These are phyloP conservation scores for Lepidurus couesii DNA, from an alignment of 1,140 invertebrate species.

Conservation along the genomic window DNA sequence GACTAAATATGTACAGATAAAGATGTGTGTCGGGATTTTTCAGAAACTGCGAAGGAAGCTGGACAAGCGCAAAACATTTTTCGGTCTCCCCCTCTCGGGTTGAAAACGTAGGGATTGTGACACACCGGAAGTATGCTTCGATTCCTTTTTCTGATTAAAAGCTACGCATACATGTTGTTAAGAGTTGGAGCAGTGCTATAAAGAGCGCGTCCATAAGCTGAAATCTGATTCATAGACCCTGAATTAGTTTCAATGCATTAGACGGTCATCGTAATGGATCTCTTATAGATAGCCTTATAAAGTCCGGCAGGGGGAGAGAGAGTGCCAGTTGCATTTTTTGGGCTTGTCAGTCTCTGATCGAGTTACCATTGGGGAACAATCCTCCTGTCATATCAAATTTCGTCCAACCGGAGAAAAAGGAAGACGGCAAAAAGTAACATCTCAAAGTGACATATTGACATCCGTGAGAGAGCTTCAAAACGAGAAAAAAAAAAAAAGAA, in stretches of 20 bases:
- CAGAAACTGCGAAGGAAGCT: too few relatives aligned
- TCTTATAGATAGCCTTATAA: not conserved
- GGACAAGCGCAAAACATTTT: not conserved
- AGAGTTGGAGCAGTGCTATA: not conserved
- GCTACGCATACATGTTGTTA: not conserved
- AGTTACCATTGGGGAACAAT: slow-evolving; percentile 15
- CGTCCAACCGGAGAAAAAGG: not conserved
- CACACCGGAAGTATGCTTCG: not conserved
- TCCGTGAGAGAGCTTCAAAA: not conserved
- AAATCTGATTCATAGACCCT: not conserved
- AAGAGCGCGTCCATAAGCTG: not conserved
- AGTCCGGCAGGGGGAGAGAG: not conserved
- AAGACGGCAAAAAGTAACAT: not conserved
- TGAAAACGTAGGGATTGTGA: not conserved
- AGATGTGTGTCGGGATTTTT: too few relatives aligned
- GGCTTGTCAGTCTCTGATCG: slow-evolving; percentile 14
- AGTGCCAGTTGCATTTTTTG: slow-evolving; percentile 9
- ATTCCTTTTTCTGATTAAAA: not conserved
- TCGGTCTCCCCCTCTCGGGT: not conserved
- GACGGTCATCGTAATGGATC: slow-evolving; percentile 18
- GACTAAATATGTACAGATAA: too few relatives aligned
- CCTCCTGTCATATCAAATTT: slow-evolving; percentile 15
- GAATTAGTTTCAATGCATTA: not conserved
- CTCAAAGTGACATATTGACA: slow-evolving; percentile 16
- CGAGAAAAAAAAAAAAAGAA: not conserved